These are phyloP conservation scores for Gallinago paraguaiae DNA, from an alignment of 2,113 vertebrate genomes.

Conservation along the genomic window DNA sequence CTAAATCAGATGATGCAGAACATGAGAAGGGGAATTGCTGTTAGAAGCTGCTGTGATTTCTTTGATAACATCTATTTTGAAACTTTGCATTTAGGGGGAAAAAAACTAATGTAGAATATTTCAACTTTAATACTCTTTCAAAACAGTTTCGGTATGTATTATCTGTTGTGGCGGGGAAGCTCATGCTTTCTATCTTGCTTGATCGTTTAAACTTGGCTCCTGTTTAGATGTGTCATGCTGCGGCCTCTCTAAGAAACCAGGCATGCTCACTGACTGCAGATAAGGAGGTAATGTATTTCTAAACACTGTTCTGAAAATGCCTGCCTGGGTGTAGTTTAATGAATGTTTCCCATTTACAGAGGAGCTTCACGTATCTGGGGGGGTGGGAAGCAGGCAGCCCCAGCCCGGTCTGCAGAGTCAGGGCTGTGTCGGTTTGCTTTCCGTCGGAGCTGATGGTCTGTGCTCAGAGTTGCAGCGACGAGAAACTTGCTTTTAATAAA, in stretches of 20 bases:
- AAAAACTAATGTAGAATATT: not conserved
- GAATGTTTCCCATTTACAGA: not conserved
- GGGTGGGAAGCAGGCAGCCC: not conserved
- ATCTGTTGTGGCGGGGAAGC: not conserved
- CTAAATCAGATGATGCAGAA: not conserved
- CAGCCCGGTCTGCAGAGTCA: not conserved
- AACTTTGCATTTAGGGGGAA: not conserved
- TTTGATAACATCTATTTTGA: not conserved
- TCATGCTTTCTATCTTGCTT: not conserved
- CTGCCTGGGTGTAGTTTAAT: not conserved
- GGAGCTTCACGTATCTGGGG: accelerated
- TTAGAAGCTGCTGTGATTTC: not conserved
- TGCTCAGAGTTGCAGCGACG: not conserved
- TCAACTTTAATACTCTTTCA: accelerated
- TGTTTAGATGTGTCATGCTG: constrained; percentile 34
- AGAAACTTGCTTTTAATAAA: not conserved
- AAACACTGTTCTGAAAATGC: not conserved
- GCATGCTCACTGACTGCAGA: not conserved
- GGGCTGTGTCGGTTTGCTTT: not conserved
- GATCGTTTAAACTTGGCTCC: not conserved
- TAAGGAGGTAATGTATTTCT: not conserved
- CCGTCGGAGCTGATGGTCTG: not conserved
- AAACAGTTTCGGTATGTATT: not conserved
- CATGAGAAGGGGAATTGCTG: not conserved
- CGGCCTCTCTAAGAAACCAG: not conserved